Evolutionary conservation across 2,888 invertebrate species (phyloP).

Genomic region (Pteria penguin): DNA sequence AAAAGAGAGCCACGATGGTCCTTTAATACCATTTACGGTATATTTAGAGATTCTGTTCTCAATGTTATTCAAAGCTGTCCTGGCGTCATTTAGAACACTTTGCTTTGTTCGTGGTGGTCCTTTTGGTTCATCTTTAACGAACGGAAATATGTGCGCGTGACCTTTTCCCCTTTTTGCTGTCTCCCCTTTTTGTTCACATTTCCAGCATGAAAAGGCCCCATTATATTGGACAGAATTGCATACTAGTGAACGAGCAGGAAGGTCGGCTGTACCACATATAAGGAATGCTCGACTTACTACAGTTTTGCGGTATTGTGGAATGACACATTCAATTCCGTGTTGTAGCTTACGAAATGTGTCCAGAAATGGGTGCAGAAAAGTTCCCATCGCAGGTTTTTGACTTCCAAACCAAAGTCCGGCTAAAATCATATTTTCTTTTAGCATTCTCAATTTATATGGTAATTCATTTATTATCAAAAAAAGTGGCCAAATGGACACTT

Average conservation of each 20-base stretch:
- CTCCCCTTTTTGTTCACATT: slow-evolving; percentile 39
- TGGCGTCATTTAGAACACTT: slow-evolving; percentile 7
- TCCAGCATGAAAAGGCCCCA: slow-evolving; percentile 37
- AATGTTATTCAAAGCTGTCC: slow-evolving; percentile 12
- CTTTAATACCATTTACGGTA: slow-evolving; percentile 38
- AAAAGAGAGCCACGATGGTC: slow-evolving; percentile 37
- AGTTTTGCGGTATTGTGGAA: not conserved
- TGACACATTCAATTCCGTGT: slow-evolving; percentile 1
- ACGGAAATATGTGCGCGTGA: slow-evolving; percentile 41
- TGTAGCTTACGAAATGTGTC: slow-evolving; percentile 1
- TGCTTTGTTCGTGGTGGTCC: slow-evolving; percentile 16
- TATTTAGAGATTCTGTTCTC: too few relatives aligned
- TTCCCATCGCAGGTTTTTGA: slow-evolving; percentile 26
- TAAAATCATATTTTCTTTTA: slow-evolving; percentile 27
- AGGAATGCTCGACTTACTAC: slow-evolving; percentile 4
- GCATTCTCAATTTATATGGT: slow-evolving; percentile 8
- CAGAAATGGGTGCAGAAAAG: slow-evolving; percentile 26
- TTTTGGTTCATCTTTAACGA: slow-evolving; percentile 10
- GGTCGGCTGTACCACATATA: slow-evolving; percentile 44
- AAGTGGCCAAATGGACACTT: slow-evolving; percentile 8
- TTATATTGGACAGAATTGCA: slow-evolving; percentile 42
- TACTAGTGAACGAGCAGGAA: slow-evolving; percentile 42
- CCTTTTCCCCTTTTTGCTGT: slow-evolving; percentile 37
- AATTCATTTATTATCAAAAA: slow-evolving; percentile 36
- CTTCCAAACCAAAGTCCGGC: slow-evolving; percentile 33